Evolutionary conservation across 2,797 vertebrate species (phyloP).

Genomic region (Apogon hyalosoma): DNA sequence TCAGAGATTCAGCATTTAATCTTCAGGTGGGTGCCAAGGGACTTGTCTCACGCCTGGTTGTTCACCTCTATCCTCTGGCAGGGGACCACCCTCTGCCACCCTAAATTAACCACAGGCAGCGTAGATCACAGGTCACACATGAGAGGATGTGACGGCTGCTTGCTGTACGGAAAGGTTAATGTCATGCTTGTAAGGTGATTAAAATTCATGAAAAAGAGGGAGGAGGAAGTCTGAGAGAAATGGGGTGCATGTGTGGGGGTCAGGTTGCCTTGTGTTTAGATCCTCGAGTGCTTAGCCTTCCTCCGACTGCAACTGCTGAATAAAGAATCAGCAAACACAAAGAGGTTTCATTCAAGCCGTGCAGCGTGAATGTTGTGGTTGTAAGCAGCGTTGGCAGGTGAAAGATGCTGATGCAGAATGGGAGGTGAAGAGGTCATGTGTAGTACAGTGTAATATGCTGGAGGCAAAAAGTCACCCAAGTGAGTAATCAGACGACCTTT

Average conservation of each 20-base stretch:
- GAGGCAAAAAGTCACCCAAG: slow-evolving; percentile 34
- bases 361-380: slow-evolving; percentile 7
- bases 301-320: not conserved
- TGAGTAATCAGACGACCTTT: slow-evolving; percentile 55
- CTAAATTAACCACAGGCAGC: slow-evolving; percentile 50
- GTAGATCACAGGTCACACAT: slow-evolving; percentile 73
- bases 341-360: slow-evolving; percentile 7
- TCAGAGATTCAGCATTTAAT: slow-evolving; percentile 48
- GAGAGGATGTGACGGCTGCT: slow-evolving; percentile 62
- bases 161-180: slow-evolving; percentile 75
- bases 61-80: slow-evolving; percentile 5
- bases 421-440: slow-evolving; percentile 30
- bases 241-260: slow-evolving; percentile 1
- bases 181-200: slow-evolving; percentile 67
- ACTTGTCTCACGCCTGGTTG: slow-evolving; percentile 44
- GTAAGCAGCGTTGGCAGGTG: slow-evolving; percentile 37
- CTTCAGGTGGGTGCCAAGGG: slow-evolving; percentile 47
- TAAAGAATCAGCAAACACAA: not conserved
- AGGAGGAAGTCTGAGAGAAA: not conserved
- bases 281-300: slow-evolving; percentile 21
- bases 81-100: slow-evolving; percentile 45
- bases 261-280: not conserved
- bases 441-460: slow-evolving; percentile 26
- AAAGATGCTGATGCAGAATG: slow-evolving; percentile 17
- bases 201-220: slow-evolving; percentile 62